Base-by-base conservation (phyloP, 2,113 vertebrate species). In the Xiphias gladius region DNA sequence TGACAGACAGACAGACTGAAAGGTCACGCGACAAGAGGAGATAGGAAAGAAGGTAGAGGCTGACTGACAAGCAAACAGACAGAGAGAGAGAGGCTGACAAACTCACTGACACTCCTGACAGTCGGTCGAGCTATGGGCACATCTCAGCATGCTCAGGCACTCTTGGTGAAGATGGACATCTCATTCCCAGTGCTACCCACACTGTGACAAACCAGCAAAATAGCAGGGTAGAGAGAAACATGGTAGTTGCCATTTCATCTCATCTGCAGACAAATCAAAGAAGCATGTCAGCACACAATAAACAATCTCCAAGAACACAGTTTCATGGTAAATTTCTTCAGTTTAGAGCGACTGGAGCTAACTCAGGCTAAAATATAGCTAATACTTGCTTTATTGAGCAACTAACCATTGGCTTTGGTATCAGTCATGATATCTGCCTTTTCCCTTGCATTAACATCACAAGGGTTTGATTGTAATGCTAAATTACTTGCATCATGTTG, bases 31-130 rank as follows among this genome's bases (percentile, higher is more conserved):
- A 83, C 63, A 48, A 63, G 72, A 76, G 68, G 55, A 81, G 73
- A 67, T 57, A 19, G 78, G 77, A 54, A 66, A 20, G 68, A 79
- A 55, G 58, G 55, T 61, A 55, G 77, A 66, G 41, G 48, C 68
- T 83, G 92, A 90, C 68, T 89, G 93, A 91, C 88, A 85, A 50
- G 73, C 70, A 84, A 55, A 73, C 83, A 79, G 43, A 74, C 74
- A 88, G 46, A 65, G 66, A 74, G 75, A 61, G 57, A 68, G 79
- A 85, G 70, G 80, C 70, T 50, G 80, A 80, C 70, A 84, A 80
- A 86, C 86, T 59, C 64, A 76, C 86, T 22, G 20, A 80, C 85
- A 62, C 64, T 52, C 7, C 63, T 76, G 72, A 78, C 85, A 86
- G 69, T 68, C 73, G 48, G 65, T n/a, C 5, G 64, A 83, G 73